phyloP scores from a whole-genome alignment of 2,797 vertebrate genomes.

The Toxotes lorentzi region DNA sequence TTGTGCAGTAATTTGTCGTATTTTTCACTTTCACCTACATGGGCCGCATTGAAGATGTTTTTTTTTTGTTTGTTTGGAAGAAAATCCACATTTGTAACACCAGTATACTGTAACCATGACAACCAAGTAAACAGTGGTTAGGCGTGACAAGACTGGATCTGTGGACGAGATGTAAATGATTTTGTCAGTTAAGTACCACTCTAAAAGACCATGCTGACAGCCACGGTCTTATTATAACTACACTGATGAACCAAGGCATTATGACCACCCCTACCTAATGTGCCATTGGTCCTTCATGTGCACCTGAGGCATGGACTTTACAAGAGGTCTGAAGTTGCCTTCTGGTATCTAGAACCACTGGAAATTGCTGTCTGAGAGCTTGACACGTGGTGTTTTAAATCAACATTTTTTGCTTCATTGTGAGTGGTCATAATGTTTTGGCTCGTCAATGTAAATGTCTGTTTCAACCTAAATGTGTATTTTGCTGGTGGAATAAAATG shows the following conservation, averaged over 20 bases:
- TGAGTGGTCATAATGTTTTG: background rate
- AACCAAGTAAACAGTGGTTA: background rate
- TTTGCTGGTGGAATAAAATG: constrained; percentile 2
- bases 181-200: constrained; percentile 18
- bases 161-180: constrained; percentile 3
- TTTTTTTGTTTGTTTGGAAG: too few relatives aligned
- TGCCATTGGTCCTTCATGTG: background rate
- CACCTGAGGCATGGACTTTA: background rate
- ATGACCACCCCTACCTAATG: background rate
- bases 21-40: background rate
- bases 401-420: background rate
- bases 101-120: background rate
- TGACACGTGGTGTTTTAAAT: background rate
- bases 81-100: background rate
- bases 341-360: background rate
- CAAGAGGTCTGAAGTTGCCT: background rate
- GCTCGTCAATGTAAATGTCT: background rate
- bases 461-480: background rate
- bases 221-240: background rate
- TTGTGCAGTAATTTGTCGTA: background rate
- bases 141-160: background rate
- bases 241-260: background rate
- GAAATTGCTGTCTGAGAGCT: background rate
- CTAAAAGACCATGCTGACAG: background rate
- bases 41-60: background rate